Base-by-base conservation (phyloP, 2,113 vertebrate species). In the Anser cygnoides region DNA sequence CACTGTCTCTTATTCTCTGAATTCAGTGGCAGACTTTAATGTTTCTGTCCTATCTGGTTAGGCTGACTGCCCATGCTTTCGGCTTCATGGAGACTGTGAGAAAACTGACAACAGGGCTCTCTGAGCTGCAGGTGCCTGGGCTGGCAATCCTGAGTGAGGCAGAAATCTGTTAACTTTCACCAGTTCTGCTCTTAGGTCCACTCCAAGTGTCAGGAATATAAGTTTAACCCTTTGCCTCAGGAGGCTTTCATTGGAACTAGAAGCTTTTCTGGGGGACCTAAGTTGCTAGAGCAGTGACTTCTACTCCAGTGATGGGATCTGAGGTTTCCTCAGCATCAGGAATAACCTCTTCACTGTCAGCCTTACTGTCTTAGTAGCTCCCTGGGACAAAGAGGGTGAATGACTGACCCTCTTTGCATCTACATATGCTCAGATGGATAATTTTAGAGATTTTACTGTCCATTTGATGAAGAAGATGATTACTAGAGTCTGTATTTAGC, bases 161-260 rank as follows among this genome's bases (percentile, higher is more conserved):
- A 18, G 37, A 87, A 83, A 68, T 68, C 43, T 79, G 10, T 28
- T 61, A 28, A 28, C 18, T n/a, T 54, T 71, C 50, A 26, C 26
- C 19, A 21, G 68, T 29, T 15, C 26, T 61, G 22, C 22, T 75
- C 31, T 59, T 75, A 33, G 43, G 55, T 22, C 55, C 20, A 5
- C 74, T 84, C 41, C 52, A 35, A 22, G 39, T 23, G 22, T 54
- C 75, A 87, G 44, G 37, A 43, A 61, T 49, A 54, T 55, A 31
- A 9, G 6, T 72, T 49, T 25, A 77, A 31, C 11, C 18, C 16
- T 11, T 37, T 71, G 37, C 15, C 22, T 37, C 50, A 29, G n/a
- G 21, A n/a, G 37, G 5, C 17, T 59, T 76, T 71, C 57, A 0
- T 0, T 71, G 70, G n/a, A 82, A 12, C n/a, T 12, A 25, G 52